phyloP scores from a whole-genome alignment of 2,888 invertebrate species.

The Melanostoma scalare region DNA sequence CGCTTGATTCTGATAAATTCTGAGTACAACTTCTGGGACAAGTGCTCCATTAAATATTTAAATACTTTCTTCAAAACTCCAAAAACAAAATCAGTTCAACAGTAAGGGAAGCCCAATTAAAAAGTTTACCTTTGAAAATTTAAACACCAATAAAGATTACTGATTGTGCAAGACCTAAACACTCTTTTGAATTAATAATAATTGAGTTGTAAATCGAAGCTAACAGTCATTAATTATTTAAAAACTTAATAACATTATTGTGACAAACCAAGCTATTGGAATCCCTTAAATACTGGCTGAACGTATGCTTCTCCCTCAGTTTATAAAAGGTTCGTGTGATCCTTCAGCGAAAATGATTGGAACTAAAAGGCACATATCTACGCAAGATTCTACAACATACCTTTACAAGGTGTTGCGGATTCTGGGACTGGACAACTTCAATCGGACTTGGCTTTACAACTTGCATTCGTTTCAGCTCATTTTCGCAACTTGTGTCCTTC shows the following conservation, averaged over 20 bases:
- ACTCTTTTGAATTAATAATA: neutral
- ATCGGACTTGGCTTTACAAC: slow-evolving; percentile 43
- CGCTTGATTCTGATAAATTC: too few relatives aligned
- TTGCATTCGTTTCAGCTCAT: slow-evolving; percentile 33
- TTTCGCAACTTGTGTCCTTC: slow-evolving; percentile 35
- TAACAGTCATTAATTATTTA: slow-evolving; percentile 12
- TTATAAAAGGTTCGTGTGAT: neutral
- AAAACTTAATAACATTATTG: slow-evolving; percentile 15
- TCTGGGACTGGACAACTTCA: slow-evolving; percentile 59
- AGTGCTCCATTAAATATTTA: too few relatives aligned
- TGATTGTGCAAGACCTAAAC: slow-evolving; percentile 5
- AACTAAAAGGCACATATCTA: slow-evolving; percentile 10
- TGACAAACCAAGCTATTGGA: neutral
- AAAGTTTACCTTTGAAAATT: neutral
- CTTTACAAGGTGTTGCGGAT: slow-evolving; percentile 36
- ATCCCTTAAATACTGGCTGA: slow-evolving; percentile 22
- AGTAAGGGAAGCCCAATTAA: too few relatives aligned
- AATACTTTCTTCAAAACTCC: too few relatives aligned
- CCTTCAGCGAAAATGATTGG: slow-evolving; percentile 5
- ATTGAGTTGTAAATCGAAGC: slow-evolving; percentile 4
- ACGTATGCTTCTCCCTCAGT: neutral
- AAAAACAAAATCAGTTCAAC: too few relatives aligned
- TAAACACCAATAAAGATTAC: neutral
- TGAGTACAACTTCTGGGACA: too few relatives aligned
- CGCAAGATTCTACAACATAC: slow-evolving; percentile 28